Evolutionary conservation across 1,140 invertebrate species (phyloP), one percentile per base, ranked within the genome.

Genomic region (Chrysopa pallens): DNA sequence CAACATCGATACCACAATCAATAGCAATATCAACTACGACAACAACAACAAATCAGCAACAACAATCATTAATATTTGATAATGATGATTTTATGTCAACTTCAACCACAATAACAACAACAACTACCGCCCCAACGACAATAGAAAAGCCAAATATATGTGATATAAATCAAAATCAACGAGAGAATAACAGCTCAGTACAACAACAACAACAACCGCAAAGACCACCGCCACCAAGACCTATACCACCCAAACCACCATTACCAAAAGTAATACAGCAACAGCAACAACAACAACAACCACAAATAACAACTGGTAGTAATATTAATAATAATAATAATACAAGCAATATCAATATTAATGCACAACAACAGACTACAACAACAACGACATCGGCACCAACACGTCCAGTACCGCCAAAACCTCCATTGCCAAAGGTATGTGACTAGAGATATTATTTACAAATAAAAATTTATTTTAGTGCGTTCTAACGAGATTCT

Each of bases 131-230:
- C 2, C 17, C 17, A 23, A 23, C 17, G 5, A 23, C 17, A 23
- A 23, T 23, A 23, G 17, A 23, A 23, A 23, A 23, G 5, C 17
- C 17, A 9, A 41, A 43, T 17, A 12, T 46, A 8, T 49, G 54
- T 39, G 64, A 66, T 46, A 55, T 61, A 1, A 66, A 62, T 43
- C 57, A 60, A 46, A 66, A 64, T 46, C 66, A 64, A 40, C 58
- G 61, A 8, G 46, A 48, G 2, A 50, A 59, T 23, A 58, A 58
- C 11, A 8, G 7, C 17, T 38, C 39, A 23, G 57, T 52, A 57
- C 42, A 43, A 17, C 31, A n/a, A n/a, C n/a, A 51, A 57, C 42
- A 43, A 17, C 48, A 6, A 50, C 67, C 52, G 52, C 66, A 43
- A 50, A 63, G 56, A 39, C 61, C 48, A 50, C 60, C 46, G 48